Percentiles rank a stretch among this genome's conserved stretches.
These are phyloP conservation scores for Anarhynchus alexandrinus DNA, from an alignment of 2,113 vertebrate genomes.

Conservation along the genomic window DNA sequence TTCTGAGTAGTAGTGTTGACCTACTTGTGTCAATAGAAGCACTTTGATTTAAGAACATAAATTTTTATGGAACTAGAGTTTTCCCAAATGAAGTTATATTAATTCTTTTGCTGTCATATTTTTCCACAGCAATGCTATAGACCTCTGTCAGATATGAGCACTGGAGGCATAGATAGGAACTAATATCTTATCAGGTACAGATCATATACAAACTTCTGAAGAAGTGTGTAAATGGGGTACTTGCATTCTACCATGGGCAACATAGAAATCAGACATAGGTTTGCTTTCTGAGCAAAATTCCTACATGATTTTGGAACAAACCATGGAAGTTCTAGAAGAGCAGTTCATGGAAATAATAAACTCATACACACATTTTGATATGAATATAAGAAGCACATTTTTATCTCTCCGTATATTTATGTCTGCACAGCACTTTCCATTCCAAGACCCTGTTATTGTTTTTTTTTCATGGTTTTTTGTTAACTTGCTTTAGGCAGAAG, in stretches of 20 bases:
- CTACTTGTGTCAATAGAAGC: not conserved
- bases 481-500: not conserved
- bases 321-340: not conserved
- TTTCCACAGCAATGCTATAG: constrained; percentile 43
- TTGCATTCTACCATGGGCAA: not conserved
- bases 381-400: not conserved
- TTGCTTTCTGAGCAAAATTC: not conserved
- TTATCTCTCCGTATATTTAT: not conserved
- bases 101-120: constrained; percentile 23
- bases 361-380: not conserved
- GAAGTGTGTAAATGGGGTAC: not conserved
- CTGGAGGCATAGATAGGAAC: constrained; percentile 29
- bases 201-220: not conserved
- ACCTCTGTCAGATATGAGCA: constrained; percentile 17
- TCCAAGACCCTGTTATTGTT: fast-evolving
- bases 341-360: not conserved
- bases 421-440: not conserved
- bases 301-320: not conserved
- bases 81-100: not conserved
- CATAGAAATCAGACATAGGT: not conserved
- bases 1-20: not conserved
- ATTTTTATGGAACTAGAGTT: not conserved
- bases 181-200: constrained; percentile 9
- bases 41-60: not conserved
- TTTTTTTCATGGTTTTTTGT: not conserved